Evolutionary conservation across 2,888 invertebrate species (phyloP), one percentile per base, ranked within the genome.

Genomic region (Pterostichus niger): DNA sequence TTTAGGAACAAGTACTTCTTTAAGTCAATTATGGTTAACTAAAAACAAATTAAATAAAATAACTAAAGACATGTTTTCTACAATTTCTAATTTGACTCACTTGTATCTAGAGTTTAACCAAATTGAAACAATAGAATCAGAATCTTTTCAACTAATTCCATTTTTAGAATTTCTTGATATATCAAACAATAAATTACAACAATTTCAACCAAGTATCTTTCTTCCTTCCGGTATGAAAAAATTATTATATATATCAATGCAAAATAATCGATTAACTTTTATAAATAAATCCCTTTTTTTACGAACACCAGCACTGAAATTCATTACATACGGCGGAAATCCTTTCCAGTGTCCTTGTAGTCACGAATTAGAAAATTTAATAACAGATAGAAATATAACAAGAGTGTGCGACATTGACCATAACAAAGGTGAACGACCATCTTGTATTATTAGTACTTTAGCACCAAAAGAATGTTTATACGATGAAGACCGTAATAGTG

Each of bases 261-360:
- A 73, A 10, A 73, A 49, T 44, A 73, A 73, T 17, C 44, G 49
- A 9, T 49, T 73, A n/a, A 73, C 49, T 13, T 73, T 13, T 24
- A 13, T 49, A 10, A 73, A 49, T 24, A 73, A 46, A 49, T 15
- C 49, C 9, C 3, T 73, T 9, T 73, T 73, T 31, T 17, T 9
- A 9, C 15, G 49, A 40, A 13, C 46, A 7, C 44, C 46, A 46
- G 15, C 11, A 6, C 10, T 73, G 11, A 13, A 73, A 11, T 44
- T 35, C 11, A 73, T 73, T 44, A 73, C 73, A 24, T 73, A 44
- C 24, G 73, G 46, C 0, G 73, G 73, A 6, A 73, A 73, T 46
- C 73, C 73, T 11, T 73, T 73, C 13, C 73, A 73, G 73, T 73
- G 73, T 46, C 17, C 4, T 11, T 73, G 49, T 24, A n/a, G 15